Conservation (phyloP, 2,888 invertebrate species). For the Calliopum simillimum region DNA sequence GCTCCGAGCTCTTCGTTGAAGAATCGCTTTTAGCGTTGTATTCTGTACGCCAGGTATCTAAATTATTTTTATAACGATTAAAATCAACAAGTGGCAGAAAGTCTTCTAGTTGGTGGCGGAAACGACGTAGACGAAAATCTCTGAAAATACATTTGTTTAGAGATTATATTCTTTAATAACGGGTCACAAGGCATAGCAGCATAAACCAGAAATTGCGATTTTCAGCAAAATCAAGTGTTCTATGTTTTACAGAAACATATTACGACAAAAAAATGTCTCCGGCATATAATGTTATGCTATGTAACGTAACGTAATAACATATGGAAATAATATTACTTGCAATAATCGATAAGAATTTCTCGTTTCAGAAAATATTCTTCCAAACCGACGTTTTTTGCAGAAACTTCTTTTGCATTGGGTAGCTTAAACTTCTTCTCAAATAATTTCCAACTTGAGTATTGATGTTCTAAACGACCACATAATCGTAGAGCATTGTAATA, state of each 20-base stretch:
- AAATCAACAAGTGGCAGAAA: conserved; percentile 58
- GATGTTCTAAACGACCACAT: conserved; percentile 60
- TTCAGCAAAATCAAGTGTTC: no score
- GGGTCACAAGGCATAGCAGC: conserved; percentile 6
- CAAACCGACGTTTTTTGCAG: conserved; percentile 56
- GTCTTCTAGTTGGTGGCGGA: conserved; percentile 62
- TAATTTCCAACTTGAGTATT: conserved; percentile 50
- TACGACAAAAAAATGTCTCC: not conserved
- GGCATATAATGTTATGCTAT: not conserved
- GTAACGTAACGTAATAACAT: not conserved
- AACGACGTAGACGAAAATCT: conserved; percentile 63
- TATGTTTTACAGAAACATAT: no score
- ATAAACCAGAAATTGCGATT: no score
- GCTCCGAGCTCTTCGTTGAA: conserved; percentile 39
- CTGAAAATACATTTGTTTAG: conserved; percentile 44
- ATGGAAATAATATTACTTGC: conserved; percentile 55
- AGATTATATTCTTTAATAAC: not conserved
- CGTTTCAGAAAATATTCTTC: conserved; percentile 65
- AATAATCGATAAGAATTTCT: conserved; percentile 62
- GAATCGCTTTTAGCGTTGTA: conserved; percentile 21
- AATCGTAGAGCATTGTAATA: conserved; percentile 60
- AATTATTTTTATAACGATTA: conserved; percentile 55
- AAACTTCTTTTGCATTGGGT: conserved; percentile 59
- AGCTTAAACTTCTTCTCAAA: conserved; percentile 62
- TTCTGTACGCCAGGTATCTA: conserved; percentile 55